Evolutionary conservation across 2,797 vertebrate species (phyloP), one percentile per base, ranked within the genome.

Genomic region (Xenops minutus): DNA sequence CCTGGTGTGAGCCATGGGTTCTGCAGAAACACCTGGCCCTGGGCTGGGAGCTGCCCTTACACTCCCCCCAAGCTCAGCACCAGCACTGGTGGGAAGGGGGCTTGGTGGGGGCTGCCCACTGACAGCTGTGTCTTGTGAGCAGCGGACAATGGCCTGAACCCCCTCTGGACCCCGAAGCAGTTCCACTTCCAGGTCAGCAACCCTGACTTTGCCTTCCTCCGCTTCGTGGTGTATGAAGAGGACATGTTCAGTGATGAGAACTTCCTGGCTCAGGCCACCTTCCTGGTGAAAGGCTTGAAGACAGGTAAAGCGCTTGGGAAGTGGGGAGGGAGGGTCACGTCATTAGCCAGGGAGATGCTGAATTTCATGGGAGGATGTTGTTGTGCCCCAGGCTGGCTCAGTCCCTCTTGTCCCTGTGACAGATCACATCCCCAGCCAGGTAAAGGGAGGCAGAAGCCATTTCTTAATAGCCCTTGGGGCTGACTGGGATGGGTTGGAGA

Each of bases 171-270:
- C 0, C 96, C 98, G 34, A 99, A 99, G 97, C 92, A 98, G 10
- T 99, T 99, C 98, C 98, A 98, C 82, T 99, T 99, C 97, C 98
- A 98, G 32, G 98, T 99, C 86, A 98, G 97, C 96, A 99, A 99
- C 97, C 99, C 99, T 0, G 98, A 99, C 41, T 99, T 99, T 26
- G 98, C 99, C 88, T 99, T 99, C 97, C 98, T 99, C 46, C 99
- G 99, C 88, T 99, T 99, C 3, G 99, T 99, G 94, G 99, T 99
- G 14, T 99, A 99, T 6, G 99, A 99, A 96, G 99, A 99, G n/a
- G 99, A 99, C 98, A 99, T 99, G 99, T 99, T 99, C 98, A 99
- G 98, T 1, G 99, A 99, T 18, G 99, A 99, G 97, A 99, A 99
- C 97, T 99, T 99, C 97, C 96, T 99, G 96, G 99, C 99, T 71